These are phyloP conservation scores for Tortricodes alternella DNA, from an alignment of 2,888 invertebrate genomes.

Conservation along the genomic window DNA sequence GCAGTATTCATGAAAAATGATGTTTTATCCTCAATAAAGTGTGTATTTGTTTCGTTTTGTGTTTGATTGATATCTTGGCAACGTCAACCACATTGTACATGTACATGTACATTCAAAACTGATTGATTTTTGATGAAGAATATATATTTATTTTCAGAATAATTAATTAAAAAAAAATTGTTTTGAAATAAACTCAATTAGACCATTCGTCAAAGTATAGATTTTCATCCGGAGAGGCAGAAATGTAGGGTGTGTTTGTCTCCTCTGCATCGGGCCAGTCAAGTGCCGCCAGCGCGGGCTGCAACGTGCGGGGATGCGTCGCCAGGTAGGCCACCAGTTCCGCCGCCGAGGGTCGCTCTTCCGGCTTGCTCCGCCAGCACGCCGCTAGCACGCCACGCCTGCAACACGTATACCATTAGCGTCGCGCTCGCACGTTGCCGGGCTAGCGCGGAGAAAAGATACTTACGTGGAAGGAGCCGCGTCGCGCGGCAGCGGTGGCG, in stretches of 20 bases:
- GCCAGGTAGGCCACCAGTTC: slow-evolving; percentile 89
- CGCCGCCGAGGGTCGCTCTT: slow-evolving; percentile 87
- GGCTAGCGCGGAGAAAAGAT: neutral
- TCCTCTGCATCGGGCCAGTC: neutral
- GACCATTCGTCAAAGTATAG: slow-evolving; percentile 6
- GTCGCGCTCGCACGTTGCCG: too few species aligned
- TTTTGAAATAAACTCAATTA: too few species aligned
- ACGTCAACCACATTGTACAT: too few species aligned
- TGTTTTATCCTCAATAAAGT: too few species aligned
- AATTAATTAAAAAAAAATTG: too few species aligned
- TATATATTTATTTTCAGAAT: too few species aligned
- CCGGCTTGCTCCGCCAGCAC: slow-evolving; percentile 89
- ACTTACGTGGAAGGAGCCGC: slow-evolving; percentile 49
- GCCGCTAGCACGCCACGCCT: slow-evolving; percentile 84
- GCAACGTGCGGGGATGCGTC: slow-evolving; percentile 83
- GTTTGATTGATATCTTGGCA: too few species aligned
- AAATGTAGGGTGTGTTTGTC: too few species aligned
- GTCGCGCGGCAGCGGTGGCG: slow-evolving; percentile 86
- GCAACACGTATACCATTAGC: slow-evolving; percentile 40
- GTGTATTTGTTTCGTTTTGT: too few species aligned
- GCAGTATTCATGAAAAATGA: too few species aligned
- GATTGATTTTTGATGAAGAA: too few species aligned
- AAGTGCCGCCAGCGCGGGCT: slow-evolving; percentile 40
- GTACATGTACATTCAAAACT: too few species aligned
- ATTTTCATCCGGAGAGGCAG: neutral